Conservation (phyloP, 2,113 vertebrate species). For the Spea bombifrons region DNA sequence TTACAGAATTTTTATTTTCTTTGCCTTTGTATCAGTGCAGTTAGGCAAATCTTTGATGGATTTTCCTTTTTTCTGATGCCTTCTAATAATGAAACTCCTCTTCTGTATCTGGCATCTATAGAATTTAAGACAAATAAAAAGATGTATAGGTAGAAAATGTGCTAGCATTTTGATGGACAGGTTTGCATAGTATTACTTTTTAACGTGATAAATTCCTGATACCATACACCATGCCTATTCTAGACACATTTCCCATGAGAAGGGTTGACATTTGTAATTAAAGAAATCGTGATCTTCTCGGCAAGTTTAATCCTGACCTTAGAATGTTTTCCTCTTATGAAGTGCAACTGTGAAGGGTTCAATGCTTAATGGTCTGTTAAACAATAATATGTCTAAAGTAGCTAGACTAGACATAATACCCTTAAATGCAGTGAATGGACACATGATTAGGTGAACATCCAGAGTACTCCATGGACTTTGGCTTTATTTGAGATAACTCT, state of each 20-base stretch:
- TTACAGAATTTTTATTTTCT: too few relatives aligned
- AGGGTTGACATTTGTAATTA: neutral
- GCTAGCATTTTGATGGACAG: too few relatives aligned
- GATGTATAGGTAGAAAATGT: too few relatives aligned
- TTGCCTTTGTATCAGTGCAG: too few relatives aligned
- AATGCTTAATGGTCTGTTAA: conserved; percentile 15
- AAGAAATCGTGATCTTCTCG: conserved; percentile 1
- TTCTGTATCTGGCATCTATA: too few relatives aligned
- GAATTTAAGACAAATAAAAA: too few relatives aligned
- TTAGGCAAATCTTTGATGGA: neutral
- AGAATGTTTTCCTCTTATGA: conserved; percentile 8
- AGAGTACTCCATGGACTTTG: neutral
- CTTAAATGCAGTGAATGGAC: neutral
- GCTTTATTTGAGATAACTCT: conserved; percentile 5
- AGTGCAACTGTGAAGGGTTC: conserved; percentile 8
- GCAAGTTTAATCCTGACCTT: conserved; percentile 24
- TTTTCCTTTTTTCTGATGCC: too few relatives aligned
- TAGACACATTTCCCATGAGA: neutral
- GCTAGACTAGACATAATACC: conserved; percentile 26
- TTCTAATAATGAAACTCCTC: too few relatives aligned
- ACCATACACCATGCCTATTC: too few relatives aligned
- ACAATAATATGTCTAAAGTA: conserved; percentile 26
- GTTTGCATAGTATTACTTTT: too few relatives aligned
- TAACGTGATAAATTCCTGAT: too few relatives aligned
- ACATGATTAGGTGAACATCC: neutral